Conservation (phyloP, 2,888 invertebrate genomes). For the Poecilobothrus nobilitatus region DNA sequence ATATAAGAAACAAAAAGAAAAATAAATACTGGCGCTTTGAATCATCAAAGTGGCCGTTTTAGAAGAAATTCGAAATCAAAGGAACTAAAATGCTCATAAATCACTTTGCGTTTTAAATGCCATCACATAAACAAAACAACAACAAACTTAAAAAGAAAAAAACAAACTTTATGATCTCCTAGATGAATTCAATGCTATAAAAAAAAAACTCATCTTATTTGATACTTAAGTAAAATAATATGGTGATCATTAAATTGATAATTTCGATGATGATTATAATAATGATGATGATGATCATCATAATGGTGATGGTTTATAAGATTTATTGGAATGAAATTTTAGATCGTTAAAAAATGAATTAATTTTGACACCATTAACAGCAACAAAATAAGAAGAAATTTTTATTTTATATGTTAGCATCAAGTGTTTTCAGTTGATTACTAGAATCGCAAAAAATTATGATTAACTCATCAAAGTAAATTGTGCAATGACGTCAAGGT, state of each 20-base stretch:
- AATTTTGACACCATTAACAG: neutral
- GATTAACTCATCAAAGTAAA: slow-evolving; percentile 2
- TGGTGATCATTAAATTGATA: no score
- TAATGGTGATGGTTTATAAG: neutral
- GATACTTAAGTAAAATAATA: no score
- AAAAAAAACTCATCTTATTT: no score
- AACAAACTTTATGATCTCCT: no score
- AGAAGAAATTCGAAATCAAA: neutral
- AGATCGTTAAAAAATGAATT: neutral
- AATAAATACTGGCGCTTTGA: neutral
- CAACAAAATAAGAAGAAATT: neutral
- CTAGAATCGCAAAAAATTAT: neutral
- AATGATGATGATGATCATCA: no score
- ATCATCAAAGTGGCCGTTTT: neutral
- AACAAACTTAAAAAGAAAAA: no score
- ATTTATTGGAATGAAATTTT: neutral
- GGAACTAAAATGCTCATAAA: neutral
- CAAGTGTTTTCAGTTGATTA: neutral
- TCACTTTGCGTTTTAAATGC: neutral
- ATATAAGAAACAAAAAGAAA: neutral
- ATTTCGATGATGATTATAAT: no score
- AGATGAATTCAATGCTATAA: no score
- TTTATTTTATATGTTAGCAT: neutral
- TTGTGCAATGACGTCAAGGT: neutral
- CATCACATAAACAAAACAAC: no score